These are phyloP conservation scores for Drosophila littoralis DNA, from an alignment of 1,140 invertebrate species.

Conservation along the genomic window DNA sequence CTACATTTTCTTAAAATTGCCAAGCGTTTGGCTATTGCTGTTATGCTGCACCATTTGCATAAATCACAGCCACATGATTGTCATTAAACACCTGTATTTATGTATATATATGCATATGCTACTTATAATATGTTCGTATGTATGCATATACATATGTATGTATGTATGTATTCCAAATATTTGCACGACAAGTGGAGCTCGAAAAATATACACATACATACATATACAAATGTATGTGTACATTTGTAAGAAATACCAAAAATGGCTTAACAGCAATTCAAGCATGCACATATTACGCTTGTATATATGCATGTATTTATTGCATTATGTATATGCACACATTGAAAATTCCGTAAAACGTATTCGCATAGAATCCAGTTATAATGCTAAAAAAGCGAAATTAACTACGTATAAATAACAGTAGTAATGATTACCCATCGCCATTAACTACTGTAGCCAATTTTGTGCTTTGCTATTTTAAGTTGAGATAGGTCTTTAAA, in stretches of 20 bases:
- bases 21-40: slow-evolving; percentile 19
- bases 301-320: neutral
- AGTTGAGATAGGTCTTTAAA: slow-evolving; percentile 9
- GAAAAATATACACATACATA: neutral
- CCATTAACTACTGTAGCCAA: slow-evolving; percentile 6
- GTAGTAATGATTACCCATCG: neutral
- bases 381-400: neutral
- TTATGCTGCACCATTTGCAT: slow-evolving; percentile 55
- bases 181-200: slow-evolving; percentile 29
- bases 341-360: too few species aligned
- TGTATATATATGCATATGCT: neutral
- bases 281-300: neutral
- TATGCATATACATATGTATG: neutral
- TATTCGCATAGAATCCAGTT: too few species aligned
- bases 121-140: neutral
- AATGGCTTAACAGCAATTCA: neutral
- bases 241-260: slow-evolving; percentile 22
- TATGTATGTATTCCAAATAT: slow-evolving; percentile 35
- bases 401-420: neutral
- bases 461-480: slow-evolving; percentile 20
- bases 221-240: neutral
- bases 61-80: slow-evolving; percentile 60
- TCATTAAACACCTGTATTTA: slow-evolving; percentile 59
- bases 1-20: slow-evolving; percentile 30
- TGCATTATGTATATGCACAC: too few species aligned